phyloP scores from a whole-genome alignment of 2,113 vertebrate genomes.

The Aramus guarauna region DNA sequence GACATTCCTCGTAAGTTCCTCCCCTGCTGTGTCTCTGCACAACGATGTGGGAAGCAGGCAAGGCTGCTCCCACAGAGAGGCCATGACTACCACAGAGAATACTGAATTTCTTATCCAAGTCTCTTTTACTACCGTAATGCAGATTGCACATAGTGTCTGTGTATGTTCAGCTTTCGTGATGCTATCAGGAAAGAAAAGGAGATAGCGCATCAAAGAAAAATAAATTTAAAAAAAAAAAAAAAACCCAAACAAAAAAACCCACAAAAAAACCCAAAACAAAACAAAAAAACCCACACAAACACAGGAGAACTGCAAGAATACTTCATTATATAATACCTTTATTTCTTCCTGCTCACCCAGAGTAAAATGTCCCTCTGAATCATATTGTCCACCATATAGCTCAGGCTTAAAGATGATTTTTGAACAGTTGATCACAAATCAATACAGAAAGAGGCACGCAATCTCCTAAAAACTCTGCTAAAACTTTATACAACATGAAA shows the following conservation, averaged over 20 bases:
- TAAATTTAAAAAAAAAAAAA: neutral
- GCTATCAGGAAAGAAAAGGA: neutral
- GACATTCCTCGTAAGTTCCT: neutral
- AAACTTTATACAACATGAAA: neutral
- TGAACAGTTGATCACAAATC: neutral
- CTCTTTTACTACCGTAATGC: neutral
- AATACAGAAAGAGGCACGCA: neutral
- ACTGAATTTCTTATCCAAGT: neutral
- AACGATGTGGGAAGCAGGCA: fast-evolving
- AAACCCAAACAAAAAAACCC: no score
- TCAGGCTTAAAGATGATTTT: neutral
- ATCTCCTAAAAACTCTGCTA: neutral
- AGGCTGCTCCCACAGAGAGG: neutral
- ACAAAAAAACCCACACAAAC: no score
- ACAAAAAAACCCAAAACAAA: no score
- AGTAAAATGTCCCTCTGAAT: neutral
- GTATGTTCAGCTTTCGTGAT: neutral
- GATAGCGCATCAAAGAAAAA: neutral
- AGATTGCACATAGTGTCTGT: neutral
- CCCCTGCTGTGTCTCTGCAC: neutral
- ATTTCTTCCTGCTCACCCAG: neutral
- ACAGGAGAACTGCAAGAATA: neutral
- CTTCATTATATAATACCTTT: neutral
- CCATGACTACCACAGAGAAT: neutral
- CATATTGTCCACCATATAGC: neutral